These are phyloP conservation scores for Pelochelys cantorii DNA, from an alignment of 2,797 vertebrate species.

Conservation along the genomic window DNA sequence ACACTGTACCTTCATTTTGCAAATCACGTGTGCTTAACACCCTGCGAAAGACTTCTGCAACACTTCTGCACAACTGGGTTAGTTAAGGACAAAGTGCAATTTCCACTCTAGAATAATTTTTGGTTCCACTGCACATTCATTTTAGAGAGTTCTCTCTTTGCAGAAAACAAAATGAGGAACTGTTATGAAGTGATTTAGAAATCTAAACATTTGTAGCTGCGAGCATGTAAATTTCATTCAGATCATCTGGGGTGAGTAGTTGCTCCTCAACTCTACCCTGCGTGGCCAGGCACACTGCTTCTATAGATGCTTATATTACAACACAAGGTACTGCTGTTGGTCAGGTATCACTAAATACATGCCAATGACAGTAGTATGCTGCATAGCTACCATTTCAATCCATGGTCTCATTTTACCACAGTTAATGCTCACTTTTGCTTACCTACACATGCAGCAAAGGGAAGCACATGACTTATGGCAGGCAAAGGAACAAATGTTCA, in stretches of 20 bases:
- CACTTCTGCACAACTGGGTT: background rate
- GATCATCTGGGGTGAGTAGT: rapidly evolving
- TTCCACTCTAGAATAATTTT: background rate
- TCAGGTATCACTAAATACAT: background rate
- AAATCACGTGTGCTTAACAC: background rate
- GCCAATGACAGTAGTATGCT: background rate
- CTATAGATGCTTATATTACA: background rate
- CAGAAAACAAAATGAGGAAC: background rate
- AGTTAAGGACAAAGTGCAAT: background rate
- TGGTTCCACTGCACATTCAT: rapidly evolving
- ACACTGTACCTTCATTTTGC: rapidly evolving
- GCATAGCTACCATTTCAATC: background rate
- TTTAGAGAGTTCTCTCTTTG: background rate
- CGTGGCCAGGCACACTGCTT: background rate
- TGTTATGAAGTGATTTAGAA: background rate
- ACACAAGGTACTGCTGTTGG: background rate
- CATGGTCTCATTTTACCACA: slow-evolving; percentile 44
- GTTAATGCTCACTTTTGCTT: slow-evolving; percentile 11
- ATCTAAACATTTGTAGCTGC: slow-evolving; percentile 3
- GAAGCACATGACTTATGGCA: background rate
- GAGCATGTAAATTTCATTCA: background rate
- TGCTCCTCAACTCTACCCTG: slow-evolving; percentile 18
- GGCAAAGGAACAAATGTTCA: background rate
- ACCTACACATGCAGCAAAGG: background rate
- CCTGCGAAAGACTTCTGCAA: background rate